These are phyloP conservation scores for Sarcoramphus papa DNA, from an alignment of 2,797 vertebrate genomes.

Conservation along the genomic window DNA sequence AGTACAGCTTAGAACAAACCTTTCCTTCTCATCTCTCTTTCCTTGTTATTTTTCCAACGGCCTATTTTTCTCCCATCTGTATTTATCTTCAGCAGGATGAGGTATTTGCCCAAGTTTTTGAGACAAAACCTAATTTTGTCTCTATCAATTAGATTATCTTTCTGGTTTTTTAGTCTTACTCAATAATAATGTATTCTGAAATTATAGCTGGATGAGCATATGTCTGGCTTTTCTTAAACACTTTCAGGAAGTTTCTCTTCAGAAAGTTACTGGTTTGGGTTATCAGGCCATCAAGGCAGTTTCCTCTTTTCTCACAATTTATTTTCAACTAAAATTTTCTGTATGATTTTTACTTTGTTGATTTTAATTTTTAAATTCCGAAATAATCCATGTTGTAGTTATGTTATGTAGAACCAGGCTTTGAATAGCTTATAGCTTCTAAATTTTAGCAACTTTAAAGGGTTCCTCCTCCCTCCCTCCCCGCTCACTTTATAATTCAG, in stretches of 20 bases:
- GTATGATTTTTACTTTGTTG: neutral
- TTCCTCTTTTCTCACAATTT: neutral
- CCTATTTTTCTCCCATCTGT: neutral
- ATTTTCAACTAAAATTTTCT: neutral
- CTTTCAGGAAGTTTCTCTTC: neutral
- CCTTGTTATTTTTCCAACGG: neutral
- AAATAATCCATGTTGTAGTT: neutral
- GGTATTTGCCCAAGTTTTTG: neutral
- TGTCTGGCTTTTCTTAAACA: neutral
- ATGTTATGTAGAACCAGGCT: neutral
- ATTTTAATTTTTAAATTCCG: neutral
- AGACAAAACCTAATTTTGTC: neutral
- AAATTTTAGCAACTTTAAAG: neutral
- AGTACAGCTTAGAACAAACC: neutral
- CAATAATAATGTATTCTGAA: neutral
- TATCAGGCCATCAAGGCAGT: neutral
- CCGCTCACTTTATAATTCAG: neutral
- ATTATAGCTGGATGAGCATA: neutral
- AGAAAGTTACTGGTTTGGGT: neutral
- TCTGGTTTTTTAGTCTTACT: neutral
- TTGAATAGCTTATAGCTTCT: neutral
- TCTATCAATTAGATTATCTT: neutral
- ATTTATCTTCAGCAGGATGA: neutral
- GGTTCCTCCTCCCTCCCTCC: accelerated
- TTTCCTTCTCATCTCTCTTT: neutral